phyloP scores from a whole-genome alignment of 2,797 vertebrate genomes.

The Notolepis coatsorum region DNA sequence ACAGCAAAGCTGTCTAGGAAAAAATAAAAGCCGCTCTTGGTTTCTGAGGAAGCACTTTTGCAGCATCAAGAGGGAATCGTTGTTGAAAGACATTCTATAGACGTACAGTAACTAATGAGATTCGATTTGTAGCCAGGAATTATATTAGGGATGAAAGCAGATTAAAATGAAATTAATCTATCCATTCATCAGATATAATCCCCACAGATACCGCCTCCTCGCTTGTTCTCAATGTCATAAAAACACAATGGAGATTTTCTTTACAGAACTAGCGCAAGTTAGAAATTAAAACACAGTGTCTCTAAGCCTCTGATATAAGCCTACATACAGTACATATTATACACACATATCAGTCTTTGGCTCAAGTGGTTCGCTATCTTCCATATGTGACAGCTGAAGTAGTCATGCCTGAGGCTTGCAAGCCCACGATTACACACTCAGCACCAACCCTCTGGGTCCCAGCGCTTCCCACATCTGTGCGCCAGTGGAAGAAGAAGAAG shows the following conservation, averaged over 20 bases:
- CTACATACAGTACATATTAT: too few species aligned
- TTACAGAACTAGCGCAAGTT: neutral
- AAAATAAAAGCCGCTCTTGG: neutral
- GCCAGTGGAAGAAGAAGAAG: too few species aligned
- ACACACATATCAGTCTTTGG: too few species aligned
- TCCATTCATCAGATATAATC: neutral
- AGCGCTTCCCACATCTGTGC: too few species aligned
- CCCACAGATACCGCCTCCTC: neutral
- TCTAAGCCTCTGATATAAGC: too few species aligned
- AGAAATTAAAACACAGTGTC: too few species aligned
- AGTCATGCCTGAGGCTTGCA: too few species aligned
- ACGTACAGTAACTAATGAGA: neutral
- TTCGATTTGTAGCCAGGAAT: neutral
- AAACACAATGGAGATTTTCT: neutral
- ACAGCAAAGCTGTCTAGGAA: neutral
- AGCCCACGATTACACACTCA: too few species aligned
- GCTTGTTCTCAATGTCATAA: neutral
- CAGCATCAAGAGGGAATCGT: neutral
- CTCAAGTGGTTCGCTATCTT: too few species aligned
- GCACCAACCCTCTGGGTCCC: too few species aligned
- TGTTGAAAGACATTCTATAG: neutral
- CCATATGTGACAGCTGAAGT: too few species aligned
- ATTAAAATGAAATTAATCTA: neutral
- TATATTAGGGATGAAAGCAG: neutral
- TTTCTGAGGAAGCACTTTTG: neutral